Base-by-base conservation (phyloP, 92 coral and sea anemone species). In the Heliopora coerulea region DNA sequence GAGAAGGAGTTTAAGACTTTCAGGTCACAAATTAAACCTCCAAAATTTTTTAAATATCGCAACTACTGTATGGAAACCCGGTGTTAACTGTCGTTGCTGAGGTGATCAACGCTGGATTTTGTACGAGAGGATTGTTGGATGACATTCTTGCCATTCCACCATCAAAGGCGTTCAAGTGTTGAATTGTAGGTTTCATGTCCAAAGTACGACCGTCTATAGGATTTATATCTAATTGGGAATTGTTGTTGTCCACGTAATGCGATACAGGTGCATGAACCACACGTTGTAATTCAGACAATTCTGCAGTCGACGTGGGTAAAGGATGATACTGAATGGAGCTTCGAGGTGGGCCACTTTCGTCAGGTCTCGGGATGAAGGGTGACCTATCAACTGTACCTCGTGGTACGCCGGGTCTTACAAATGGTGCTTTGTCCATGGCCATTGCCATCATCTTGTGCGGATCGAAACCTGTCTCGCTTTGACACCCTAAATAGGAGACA, bases 51-150 rank as follows among this genome's bases (percentile, higher is more conserved):
- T 44, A 66, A 23, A 66, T 66, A 54, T 66, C 30, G 21, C 73
- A 66, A 66, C 31, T 46, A 46, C 57, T 66, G 34, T 41, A 66
- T 35, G 56, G 73, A 26, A 23, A 66, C 27, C 40, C 29, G 56
- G 25, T 69, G 3, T 13, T 23, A 1, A 13, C 18, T 18, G 57
- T 13, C 60, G 44, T 23, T 69, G 61, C 18, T 67, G 59, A 49
- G 39, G 76, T 69, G 20, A 69, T 49, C 46, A 69, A 26, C 37
- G 62, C 34, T n/a, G 73, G 73, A 46, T 66, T 66, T 10, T 20
- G 48, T 29, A 8, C 73, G 41, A 65, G 15, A 10, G 18, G 56
- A 66, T 66, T 66, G 23, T 31, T 3, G 8, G 72, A 41, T 12
- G 29, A 17, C 20, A 65, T 37, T 21, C 49, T 46, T 7, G 52